Percentiles rank a stretch among this genome's conserved stretches.
Conservation (phyloP, 2,797 vertebrate genomes). For the Antrozous pallidus region DNA sequence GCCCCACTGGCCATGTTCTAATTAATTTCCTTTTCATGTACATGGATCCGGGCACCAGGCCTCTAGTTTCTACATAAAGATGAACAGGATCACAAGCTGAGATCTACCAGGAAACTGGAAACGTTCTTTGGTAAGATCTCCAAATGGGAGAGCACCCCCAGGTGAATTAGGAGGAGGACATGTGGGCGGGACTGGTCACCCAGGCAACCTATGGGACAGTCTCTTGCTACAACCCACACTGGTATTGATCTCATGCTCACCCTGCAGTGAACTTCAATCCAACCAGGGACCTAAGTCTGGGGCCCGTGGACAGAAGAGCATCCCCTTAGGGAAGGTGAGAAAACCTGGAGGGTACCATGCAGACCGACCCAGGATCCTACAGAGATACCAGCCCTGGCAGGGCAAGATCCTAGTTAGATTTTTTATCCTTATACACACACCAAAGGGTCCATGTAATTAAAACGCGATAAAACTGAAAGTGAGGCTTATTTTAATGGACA, state of each 20-base stretch:
- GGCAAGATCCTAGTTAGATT: not conserved
- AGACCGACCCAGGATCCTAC: accelerated
- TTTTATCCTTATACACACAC: not conserved
- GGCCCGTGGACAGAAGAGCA: not conserved
- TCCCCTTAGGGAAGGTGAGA: not conserved
- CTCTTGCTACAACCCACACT: not conserved
- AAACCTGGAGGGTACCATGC: accelerated
- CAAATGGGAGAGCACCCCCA: not conserved
- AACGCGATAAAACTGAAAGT: constrained; percentile 33
- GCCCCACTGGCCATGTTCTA: too few species aligned
- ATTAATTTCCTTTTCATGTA: too few species aligned
- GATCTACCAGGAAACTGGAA: not conserved
- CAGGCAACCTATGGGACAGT: not conserved
- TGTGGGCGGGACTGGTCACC: not conserved
- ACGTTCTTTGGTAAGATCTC: not conserved
- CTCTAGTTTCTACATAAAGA: not conserved
- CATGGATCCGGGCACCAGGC: accelerated
- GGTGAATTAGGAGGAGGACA: not conserved
- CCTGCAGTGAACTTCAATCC: too few species aligned
- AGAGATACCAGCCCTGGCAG: accelerated
- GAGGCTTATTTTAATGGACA: constrained; percentile 59
- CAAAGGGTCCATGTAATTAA: constrained; percentile 37
- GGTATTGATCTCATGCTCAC: not conserved
- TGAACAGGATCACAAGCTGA: not conserved
- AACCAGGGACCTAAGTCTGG: not conserved